Evolutionary conservation across 2,888 invertebrate species (phyloP).

Genomic region (Callosobruchus maculatus): DNA sequence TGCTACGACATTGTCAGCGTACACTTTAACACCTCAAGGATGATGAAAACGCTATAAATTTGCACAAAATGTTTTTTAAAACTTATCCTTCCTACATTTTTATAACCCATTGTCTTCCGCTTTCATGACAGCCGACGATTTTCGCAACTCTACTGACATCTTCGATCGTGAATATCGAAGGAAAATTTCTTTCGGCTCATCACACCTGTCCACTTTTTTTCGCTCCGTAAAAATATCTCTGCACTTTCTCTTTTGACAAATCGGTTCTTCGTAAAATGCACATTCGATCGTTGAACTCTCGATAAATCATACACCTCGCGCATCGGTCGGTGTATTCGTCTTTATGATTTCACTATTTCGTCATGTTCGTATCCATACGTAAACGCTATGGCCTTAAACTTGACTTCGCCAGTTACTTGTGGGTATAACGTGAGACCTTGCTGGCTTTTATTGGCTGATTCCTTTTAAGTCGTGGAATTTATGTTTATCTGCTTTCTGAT

Average conservation of each 20-base stretch:
- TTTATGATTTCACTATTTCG: neutral
- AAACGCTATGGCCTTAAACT: neutral
- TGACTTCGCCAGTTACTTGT: neutral
- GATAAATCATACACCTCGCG: neutral
- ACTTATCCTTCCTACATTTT: too few species aligned
- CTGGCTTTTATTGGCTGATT: too few species aligned
- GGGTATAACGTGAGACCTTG: neutral
- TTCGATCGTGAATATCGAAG: neutral
- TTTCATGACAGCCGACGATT: neutral
- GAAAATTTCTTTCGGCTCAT: neutral
- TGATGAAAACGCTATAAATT: too few species aligned
- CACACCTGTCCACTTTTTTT: neutral
- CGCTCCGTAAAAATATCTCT: neutral
- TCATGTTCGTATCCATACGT: neutral
- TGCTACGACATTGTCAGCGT: too few species aligned
- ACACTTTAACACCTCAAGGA: too few species aligned
- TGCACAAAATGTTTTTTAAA: too few species aligned
- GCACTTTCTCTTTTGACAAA: neutral
- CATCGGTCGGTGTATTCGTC: neutral
- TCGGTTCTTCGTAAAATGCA: neutral
- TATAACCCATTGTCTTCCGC: neutral
- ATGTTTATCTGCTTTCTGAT: too few species aligned
- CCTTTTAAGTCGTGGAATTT: neutral
- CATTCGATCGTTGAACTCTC: neutral
- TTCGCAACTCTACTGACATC: neutral